Base-by-base conservation (phyloP, 2,113 vertebrate genomes). In the Neodon shergylaensis region DNA sequence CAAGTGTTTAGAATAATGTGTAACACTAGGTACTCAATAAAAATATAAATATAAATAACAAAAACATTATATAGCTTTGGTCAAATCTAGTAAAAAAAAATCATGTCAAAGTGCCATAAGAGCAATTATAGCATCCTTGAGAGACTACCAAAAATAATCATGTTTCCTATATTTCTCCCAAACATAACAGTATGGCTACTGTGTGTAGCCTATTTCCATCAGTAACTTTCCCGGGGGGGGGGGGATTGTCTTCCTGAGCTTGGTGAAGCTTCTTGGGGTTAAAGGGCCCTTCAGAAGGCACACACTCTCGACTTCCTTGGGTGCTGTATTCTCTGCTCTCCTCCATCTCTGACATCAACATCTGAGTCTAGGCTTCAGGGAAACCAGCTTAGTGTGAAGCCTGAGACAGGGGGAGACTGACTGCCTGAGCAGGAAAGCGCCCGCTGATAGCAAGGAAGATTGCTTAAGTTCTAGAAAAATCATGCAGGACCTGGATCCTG, bases 51-150 rank as follows among this genome's bases (percentile, higher is more conserved):
- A 36, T 72, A 81, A 81, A 81, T 36, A 28, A 70, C 39, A 74
- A 74, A 90, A 52, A 79, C 73, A 82, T 92, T 95, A 79, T 21
- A 72, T 24, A 92, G 63, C 3, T 82, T 81, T 76, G 63, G 36
- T 4, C 54, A 7, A 70, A 63, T 92, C 61, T 72, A 63, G 13
- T 91, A 42, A 85, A 89, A 86, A 42, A 58, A 42, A 2, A 88
- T 89, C n/a, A 91, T 33, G 39, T 87, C 42, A 92, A 90, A 87
- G 42, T 79, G 1, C n/a, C 36, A 0, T 87, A 54, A 76, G 33
- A 88, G 61, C 58, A 39, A 42, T 95, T 93, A 11, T 39, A 81
- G 31, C 31, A 90, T 31, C 22, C 74, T 94, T 90, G 66, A 90
- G 92, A 87, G 44, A 33, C n/a, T 92, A 70, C 54, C n/a, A 14